phyloP scores from a whole-genome alignment of 2,888 invertebrate genomes.

The Escarpia spicata region DNA sequence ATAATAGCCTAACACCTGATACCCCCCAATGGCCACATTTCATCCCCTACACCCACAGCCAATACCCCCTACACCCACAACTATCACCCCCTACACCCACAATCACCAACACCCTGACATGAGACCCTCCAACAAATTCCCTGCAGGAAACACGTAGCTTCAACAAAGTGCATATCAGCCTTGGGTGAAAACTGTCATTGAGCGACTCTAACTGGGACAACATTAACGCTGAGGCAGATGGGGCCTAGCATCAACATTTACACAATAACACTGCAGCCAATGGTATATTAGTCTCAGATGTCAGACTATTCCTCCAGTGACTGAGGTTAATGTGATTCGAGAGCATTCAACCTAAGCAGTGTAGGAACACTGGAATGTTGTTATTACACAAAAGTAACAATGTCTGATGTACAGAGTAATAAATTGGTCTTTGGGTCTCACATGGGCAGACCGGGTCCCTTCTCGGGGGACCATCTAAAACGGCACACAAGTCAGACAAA shows the following conservation, averaged over 20 bases:
- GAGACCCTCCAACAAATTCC: neutral
- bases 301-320: neutral
- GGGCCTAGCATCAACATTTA: neutral
- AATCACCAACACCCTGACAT: neutral
- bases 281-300: neutral
- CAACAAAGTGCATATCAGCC: neutral
- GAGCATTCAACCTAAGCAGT: neutral
- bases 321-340: neutral
- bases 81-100: no score
- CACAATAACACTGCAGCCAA: constrained; percentile 1
- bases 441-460: neutral
- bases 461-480: neutral
- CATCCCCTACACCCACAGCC: neutral
- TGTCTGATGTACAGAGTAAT: neutral
- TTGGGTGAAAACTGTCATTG: neutral
- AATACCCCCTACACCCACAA: no score
- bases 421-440: neutral
- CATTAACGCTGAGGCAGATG: neutral
- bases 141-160: neutral
- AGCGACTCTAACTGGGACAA: neutral
- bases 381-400: neutral
- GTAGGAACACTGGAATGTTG: neutral
- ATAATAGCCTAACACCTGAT: neutral
- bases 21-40: neutral
- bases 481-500: no score